These are phyloP conservation scores for Palythoa caribaeorum DNA, from an alignment of 92 coral and sea anemone genomes.

Conservation along the genomic window DNA sequence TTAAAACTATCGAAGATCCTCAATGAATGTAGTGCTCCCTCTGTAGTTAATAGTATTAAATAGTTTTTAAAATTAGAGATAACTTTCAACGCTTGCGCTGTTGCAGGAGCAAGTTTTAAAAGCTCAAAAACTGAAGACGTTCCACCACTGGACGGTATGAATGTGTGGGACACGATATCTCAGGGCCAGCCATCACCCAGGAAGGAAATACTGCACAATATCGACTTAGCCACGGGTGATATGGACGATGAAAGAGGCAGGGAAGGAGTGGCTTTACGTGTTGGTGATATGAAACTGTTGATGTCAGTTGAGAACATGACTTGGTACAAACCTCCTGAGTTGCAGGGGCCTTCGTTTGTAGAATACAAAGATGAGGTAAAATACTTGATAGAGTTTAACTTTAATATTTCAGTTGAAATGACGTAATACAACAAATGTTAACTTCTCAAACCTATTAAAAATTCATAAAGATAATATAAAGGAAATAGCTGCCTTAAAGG, in stretches of 20 bases:
- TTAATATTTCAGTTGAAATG: no score
- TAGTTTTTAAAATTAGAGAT: not conserved
- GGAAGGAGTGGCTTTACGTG: slow-evolving; percentile 73
- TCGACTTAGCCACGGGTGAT: slow-evolving; percentile 54
- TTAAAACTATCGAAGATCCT: no score
- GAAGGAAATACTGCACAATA: slow-evolving; percentile 82
- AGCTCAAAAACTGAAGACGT: not conserved
- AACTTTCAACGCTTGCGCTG: not conserved
- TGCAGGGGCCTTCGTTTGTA: slow-evolving; percentile 29
- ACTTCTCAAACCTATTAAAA: no score
- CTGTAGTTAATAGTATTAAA: no score
- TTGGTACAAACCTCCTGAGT: slow-evolving; percentile 81
- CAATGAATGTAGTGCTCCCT: no score
- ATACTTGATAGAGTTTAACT: not conserved
- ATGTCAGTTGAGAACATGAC: slow-evolving; percentile 66
- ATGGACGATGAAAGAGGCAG: not conserved
- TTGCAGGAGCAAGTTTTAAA: not conserved
- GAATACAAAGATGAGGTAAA: slow-evolving; percentile 15
- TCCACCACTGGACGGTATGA: slow-evolving; percentile 69
- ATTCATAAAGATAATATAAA: no score
- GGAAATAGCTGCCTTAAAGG: no score
- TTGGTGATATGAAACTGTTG: slow-evolving; percentile 75
- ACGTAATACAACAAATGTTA: no score
- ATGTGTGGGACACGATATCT: slow-evolving; percentile 82
- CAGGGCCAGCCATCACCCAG: slow-evolving; percentile 79